Evolutionary conservation across 1,140 invertebrate genomes (phyloP), one percentile per base, ranked within the genome.

Genomic region (Piezodorus guildinii): DNA sequence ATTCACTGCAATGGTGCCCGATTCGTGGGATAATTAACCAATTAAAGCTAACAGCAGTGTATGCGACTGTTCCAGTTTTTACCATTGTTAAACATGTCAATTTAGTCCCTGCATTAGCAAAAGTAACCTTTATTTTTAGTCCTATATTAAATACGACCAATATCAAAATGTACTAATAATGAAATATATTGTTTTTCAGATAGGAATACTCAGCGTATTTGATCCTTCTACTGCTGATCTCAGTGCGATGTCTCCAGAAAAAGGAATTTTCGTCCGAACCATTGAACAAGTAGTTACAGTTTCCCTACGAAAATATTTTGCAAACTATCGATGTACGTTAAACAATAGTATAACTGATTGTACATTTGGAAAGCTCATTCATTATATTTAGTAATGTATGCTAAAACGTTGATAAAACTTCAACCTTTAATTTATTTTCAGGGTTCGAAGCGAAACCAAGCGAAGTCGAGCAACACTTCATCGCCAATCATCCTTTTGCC

Each of bases 211-310:
- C 56, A 83, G 86, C 69, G 83, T 88, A 21, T 90, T 91, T 69
- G 86, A 90, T 70, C 86, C 87, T 1, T 78, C 83, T 63, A 79
- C 83, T 59, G 81, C 84, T 1, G 85, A 91, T 73, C 83, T 91
- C 68, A 80, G 81, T 10, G 81, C 80, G 25, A 88, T 90, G 87
- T 88, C 87, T 23, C 74, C 78, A 8, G 84, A 87, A 65, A 73
- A 79, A 14, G 81, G 83, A 25, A 80, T 90, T 43, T 90, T 87
- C 69, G 87, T 87, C 14, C 82, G 85, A 62, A 87, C 87, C 71
- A 83, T 90, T 65, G 87, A 90, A 73, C 87, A 90, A 74, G 84
- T 85, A 21, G 85, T 90, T 58, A 85, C 85, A 19, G 84, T 90
- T 4, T 85, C 85, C 68, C 88, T 89, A 66, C 80, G 84, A 69